Evolutionary conservation across 2,888 invertebrate genomes (phyloP).

Genomic region (Mylabris sibirica): DNA sequence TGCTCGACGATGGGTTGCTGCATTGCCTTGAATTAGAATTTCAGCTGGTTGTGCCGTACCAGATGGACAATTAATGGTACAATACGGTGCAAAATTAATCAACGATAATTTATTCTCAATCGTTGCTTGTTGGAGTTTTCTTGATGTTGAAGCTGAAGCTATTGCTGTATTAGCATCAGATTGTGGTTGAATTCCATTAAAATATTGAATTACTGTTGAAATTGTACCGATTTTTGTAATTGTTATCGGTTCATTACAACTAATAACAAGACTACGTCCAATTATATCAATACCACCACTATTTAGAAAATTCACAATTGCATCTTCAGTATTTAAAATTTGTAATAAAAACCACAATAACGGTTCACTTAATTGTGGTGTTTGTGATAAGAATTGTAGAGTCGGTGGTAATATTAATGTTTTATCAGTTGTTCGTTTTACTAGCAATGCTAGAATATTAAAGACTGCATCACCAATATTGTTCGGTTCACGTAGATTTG

Average conservation of each 20-base stretch:
- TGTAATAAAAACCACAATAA: conserved; percentile 84
- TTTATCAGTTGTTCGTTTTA: conserved; percentile 78
- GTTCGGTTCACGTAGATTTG: conserved; percentile 69
- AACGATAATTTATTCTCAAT: conserved; percentile 78
- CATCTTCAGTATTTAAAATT: conserved; percentile 78
- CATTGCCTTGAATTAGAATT: conserved; percentile 80
- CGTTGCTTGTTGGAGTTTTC: conserved; percentile 60
- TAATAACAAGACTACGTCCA: conserved; percentile 78
- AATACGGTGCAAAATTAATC: conserved; percentile 89
- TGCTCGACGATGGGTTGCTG: conserved; percentile 82
- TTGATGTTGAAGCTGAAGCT: conserved; percentile 52
- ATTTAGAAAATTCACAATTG: conserved; percentile 77
- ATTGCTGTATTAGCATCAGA: conserved; percentile 56
- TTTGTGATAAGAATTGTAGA: conserved; percentile 70
- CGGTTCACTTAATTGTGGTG: conserved; percentile 80
- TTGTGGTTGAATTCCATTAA: conserved; percentile 61
- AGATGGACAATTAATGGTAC: conserved; percentile 60
- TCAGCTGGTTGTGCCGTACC: conserved; percentile 86
- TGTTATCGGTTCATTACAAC: conserved; percentile 74
- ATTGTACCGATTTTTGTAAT: conserved; percentile 65
- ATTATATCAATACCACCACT: conserved; percentile 78
- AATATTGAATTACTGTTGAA: conserved; percentile 69
- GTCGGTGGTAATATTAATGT: conserved; percentile 80
- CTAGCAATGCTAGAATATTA: conserved; percentile 79
- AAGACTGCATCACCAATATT: conserved; percentile 90